phyloP scores from a whole-genome alignment of 2,888 invertebrate genomes.

The Aelia acuminata region DNA sequence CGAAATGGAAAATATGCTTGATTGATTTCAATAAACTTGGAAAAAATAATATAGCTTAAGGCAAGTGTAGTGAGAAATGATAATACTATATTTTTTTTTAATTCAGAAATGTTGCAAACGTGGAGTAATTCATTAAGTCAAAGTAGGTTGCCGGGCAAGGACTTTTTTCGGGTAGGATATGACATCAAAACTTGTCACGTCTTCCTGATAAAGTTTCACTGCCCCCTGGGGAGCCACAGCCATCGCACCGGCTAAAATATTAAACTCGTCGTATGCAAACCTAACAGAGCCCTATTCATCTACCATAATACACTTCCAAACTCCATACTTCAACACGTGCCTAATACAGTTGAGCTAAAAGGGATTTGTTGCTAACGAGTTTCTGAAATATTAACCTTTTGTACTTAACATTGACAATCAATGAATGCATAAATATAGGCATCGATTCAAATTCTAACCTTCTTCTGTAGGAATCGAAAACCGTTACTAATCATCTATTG shows the following conservation, averaged over 20 bases:
- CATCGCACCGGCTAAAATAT: slow-evolving; percentile 27
- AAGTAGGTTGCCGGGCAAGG: neutral
- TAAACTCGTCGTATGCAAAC: slow-evolving; percentile 45
- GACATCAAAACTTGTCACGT: slow-evolving; percentile 45
- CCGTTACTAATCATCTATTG: too few relatives aligned
- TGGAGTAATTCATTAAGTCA: slow-evolving; percentile 27
- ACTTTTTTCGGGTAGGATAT: slow-evolving; percentile 35
- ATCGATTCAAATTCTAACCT: neutral
- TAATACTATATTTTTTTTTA: neutral
- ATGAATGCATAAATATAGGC: neutral
- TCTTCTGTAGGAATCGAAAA: too few relatives aligned
- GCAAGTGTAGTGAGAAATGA: neutral
- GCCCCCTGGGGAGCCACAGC: slow-evolving; percentile 33
- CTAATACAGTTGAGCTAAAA: neutral
- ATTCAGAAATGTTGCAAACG: neutral
- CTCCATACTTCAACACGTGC: neutral
- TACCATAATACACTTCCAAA: slow-evolving; percentile 35
- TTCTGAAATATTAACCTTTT: slow-evolving; percentile 1
- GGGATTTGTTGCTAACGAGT: slow-evolving; percentile 13
- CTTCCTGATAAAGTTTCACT: slow-evolving; percentile 44
- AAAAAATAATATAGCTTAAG: neutral
- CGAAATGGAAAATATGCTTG: too few relatives aligned
- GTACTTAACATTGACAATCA: neutral
- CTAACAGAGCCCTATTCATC: slow-evolving; percentile 31
- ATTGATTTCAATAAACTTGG: too few relatives aligned